A percentile compares a stretch with the other conserved stretches of the same genome.
phyloP scores from a whole-genome alignment of 2,113 vertebrate genomes.

The Peromyscus leucopus region DNA sequence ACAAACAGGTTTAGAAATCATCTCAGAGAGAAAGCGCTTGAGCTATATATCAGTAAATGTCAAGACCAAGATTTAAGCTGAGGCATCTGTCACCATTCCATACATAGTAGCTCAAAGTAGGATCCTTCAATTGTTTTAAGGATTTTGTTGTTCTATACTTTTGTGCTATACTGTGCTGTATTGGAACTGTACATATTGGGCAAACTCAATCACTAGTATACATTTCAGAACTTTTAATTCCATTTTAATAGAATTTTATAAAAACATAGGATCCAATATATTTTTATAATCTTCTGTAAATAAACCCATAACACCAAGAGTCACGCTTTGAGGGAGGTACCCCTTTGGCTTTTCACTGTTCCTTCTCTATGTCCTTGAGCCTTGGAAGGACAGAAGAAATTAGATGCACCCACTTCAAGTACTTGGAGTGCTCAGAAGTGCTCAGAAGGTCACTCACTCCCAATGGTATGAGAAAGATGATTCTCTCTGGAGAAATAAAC shows the following conservation, averaged over 20 bases:
- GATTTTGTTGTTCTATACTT: not conserved
- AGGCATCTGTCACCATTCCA: not conserved
- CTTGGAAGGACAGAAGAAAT: not conserved
- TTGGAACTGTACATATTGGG: not conserved
- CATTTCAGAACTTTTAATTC: not conserved
- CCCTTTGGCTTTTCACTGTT: not conserved
- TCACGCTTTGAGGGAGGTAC: not conserved
- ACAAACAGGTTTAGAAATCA: not conserved
- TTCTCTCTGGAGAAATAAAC: not conserved
- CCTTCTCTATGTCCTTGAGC: not conserved
- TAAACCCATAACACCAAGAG: not conserved
- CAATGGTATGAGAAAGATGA: not conserved
- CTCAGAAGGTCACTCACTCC: not conserved
- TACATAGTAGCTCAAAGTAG: not conserved
- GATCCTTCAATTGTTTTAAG: not conserved
- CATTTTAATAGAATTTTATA: constrained; percentile 40
- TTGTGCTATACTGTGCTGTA: not conserved
- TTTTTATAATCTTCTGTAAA: not conserved
- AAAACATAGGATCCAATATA: not conserved
- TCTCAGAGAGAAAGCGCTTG: not conserved
- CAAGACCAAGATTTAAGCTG: not conserved
- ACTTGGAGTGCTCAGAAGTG: not conserved
- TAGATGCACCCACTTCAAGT: not conserved
- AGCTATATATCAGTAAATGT: not conserved
- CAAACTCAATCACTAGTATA: not conserved